Conservation (phyloP, 2,113 vertebrate genomes). For the Pedionomus torquatus region DNA sequence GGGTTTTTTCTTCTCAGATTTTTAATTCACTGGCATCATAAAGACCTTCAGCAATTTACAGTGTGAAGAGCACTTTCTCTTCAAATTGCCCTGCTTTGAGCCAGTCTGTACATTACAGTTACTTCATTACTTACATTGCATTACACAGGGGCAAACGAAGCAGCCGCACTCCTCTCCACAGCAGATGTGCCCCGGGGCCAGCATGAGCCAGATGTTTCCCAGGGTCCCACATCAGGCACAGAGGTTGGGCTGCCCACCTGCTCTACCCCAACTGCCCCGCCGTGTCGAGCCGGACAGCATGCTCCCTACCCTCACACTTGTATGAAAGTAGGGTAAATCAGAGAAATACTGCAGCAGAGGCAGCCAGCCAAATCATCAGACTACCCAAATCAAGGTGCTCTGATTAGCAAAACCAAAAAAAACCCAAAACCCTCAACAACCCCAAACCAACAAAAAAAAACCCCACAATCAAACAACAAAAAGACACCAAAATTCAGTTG, state of each 20-base stretch:
- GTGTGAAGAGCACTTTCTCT: conserved; percentile 47
- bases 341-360: not conserved
- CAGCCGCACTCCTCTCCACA: not conserved
- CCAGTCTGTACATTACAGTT: not conserved
- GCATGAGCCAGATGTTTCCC: not conserved
- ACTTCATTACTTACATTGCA: conserved; percentile 32
- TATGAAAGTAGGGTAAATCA: not conserved
- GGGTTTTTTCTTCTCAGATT: conserved; percentile 34
- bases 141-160: not conserved
- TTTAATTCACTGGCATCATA: conserved; percentile 48
- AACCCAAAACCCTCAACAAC: not conserved
- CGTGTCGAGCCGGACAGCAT: not conserved
- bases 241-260: not conserved
- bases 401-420: not conserved
- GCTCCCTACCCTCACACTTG: not conserved
- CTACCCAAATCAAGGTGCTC: not conserved
- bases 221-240: not conserved
- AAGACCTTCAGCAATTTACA: conserved; percentile 42
- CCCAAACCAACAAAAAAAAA: not conserved
- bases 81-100: not conserved
- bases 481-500: not conserved
- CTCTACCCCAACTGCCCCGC: not conserved
- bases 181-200: not conserved
- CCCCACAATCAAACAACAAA: not conserved
- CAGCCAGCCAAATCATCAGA: not conserved